phyloP scores from a whole-genome alignment of 2,797 vertebrate species.

The Enteromius mattozi region DNA sequence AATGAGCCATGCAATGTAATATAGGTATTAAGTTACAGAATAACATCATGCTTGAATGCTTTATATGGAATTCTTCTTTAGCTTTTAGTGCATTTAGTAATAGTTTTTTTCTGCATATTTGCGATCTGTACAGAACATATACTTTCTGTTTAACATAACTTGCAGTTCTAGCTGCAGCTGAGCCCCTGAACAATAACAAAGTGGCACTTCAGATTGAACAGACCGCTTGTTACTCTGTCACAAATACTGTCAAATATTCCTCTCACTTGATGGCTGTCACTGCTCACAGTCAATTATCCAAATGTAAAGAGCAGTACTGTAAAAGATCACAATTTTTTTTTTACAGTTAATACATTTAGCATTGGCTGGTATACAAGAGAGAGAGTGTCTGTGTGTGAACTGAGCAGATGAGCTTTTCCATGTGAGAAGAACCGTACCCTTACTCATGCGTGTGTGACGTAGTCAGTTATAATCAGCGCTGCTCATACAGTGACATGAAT shows the following conservation, averaged over 20 bases:
- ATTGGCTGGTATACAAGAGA: neutral
- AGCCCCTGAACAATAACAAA: neutral
- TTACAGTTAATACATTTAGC: conserved; percentile 14
- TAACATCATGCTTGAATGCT: neutral
- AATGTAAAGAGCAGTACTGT: conserved; percentile 13
- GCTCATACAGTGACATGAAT: conserved; percentile 13
- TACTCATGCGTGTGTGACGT: neutral
- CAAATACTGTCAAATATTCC: conserved; percentile 29
- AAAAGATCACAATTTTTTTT: neutral
- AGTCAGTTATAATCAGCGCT: conserved; percentile 45
- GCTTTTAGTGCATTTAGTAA: neutral
- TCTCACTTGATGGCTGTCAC: neutral
- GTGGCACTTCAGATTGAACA: conserved; percentile 18
- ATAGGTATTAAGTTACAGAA: neutral
- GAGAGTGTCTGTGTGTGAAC: neutral
- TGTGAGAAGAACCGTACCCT: neutral
- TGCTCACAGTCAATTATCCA: conserved; percentile 12
- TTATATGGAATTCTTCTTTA: neutral
- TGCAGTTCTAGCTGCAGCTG: neutral
- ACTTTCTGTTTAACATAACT: neutral
- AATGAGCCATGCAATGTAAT: neutral
- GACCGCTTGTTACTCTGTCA: conserved; percentile 33
- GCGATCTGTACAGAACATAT: neutral
- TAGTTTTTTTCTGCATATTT: neutral
- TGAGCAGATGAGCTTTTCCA: neutral